phyloP scores from a whole-genome alignment of 2,888 invertebrate genomes.

The Selenia dentaria region DNA sequence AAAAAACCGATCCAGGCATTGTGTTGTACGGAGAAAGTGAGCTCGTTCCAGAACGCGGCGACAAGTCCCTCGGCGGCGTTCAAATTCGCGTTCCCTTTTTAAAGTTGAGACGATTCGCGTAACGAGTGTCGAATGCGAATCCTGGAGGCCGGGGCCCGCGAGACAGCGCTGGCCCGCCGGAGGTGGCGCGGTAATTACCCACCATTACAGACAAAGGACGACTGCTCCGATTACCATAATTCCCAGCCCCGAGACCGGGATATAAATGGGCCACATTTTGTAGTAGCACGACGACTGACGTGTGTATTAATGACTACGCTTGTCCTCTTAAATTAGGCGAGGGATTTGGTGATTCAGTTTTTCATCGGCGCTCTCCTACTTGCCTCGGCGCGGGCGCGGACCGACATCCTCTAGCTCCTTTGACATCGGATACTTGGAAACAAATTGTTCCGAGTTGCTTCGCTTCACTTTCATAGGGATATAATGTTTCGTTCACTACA shows the following conservation, averaged over 20 bases:
- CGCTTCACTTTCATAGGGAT: conserved; percentile 23
- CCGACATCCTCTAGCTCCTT: conserved; percentile 46
- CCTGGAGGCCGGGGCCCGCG: conserved; percentile 43
- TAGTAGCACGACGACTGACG: conserved; percentile 81
- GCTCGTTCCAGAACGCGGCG: conserved; percentile 57
- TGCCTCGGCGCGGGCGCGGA: conserved; percentile 18
- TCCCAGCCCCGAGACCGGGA: conserved; percentile 77
- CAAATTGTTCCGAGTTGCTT: conserved; percentile 39
- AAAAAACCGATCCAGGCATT: conserved; percentile 49
- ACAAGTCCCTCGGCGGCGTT: conserved; percentile 73
- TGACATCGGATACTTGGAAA: conserved; percentile 38
- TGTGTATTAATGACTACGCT: conserved; percentile 83
- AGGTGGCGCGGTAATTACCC: conserved; percentile 81
- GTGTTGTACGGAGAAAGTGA: conserved; percentile 55
- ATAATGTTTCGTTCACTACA: conserved; percentile 22
- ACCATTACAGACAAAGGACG: conserved; percentile 84
- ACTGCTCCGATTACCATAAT: conserved; percentile 83
- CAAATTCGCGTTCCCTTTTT: conserved; percentile 81
- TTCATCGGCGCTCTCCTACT: conserved; percentile 55
- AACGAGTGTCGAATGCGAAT: conserved; percentile 84
- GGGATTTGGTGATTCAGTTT: conserved; percentile 81
- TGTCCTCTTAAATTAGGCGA: conserved; percentile 83
- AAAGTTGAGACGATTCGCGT: conserved; percentile 82
- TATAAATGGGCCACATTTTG: conserved; percentile 83
- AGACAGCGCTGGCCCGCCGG: conserved; percentile 40